Base-by-base conservation (phyloP, 2,888 invertebrate genomes). In the Athetis lepigone region DNA sequence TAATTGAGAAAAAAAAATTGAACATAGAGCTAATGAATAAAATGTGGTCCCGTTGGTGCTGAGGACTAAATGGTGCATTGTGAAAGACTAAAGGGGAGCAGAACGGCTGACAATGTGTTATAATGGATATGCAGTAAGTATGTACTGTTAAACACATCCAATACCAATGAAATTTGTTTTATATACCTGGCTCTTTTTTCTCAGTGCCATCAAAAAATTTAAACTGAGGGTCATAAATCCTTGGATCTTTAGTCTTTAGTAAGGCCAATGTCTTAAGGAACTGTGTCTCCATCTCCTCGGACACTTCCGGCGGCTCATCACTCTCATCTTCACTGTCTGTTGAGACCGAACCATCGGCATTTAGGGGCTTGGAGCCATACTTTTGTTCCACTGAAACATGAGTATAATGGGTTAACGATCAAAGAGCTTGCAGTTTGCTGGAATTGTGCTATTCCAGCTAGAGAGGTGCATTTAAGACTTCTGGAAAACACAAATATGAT, bases 211-310 rank as follows among this genome's bases (percentile, higher is more conserved):
- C 91, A 91, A 98, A 98, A 85, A 98, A 98, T 55, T 95, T 95
- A 29, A 96, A 95, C 56, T 96, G 95, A 40, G 97, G 96, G 85
- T 99, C 97, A 90, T 99, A 99, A 71, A 99, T 98, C 77, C 96
- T 95, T 0, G 99, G 98, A 93, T 99, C 98, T 85, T 98, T 98
- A 46, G 96, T 97, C 88, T 99, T 99, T 46, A 99, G 90, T 52
- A 97, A 96, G 0, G 98, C 96, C 2, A 99, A 92, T 0, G 99
- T 97, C 90, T 97, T 97, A 43, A 98, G 96, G 90, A 99, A 99
- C 74, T 98, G 97, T 77, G 97, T 97, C 85, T 99, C 99, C 47
- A 97, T 93, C 74, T 97, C 96, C 80, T 97, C 96, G 0, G 96
- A 86, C 0, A 92, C 86, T 69, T 94, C 95, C 90, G 88, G 97